phyloP scores from a whole-genome alignment of 2,797 vertebrate species.

The Alectoris magna region DNA sequence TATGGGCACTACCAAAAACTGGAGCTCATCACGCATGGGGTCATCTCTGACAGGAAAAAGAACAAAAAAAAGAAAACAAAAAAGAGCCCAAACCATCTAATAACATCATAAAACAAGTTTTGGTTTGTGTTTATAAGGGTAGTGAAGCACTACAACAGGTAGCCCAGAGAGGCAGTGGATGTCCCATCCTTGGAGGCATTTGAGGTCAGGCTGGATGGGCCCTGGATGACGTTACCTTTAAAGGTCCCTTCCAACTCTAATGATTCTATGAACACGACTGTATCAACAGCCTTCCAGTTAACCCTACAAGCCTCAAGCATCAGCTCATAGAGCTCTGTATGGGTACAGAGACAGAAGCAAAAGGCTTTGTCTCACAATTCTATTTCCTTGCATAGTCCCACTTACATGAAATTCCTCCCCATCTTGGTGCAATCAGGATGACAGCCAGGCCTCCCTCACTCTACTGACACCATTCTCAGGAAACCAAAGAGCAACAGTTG shows the following conservation, averaged over 20 bases:
- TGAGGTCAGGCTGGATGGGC: too few species aligned
- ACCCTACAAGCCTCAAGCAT: neutral
- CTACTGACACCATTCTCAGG: neutral
- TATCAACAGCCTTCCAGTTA: neutral
- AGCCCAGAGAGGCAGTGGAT: too few species aligned
- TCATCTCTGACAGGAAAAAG: neutral
- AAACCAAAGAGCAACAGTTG: neutral
- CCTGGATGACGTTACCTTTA: too few species aligned
- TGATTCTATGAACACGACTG: fast-evolving
- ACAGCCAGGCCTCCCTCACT: neutral
- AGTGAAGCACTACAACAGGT: too few species aligned
- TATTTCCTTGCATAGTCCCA: neutral
- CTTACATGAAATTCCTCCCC: neutral
- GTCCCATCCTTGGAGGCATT: too few species aligned
- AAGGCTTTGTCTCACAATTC: neutral
- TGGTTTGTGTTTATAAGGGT: too few species aligned
- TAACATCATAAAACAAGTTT: neutral
- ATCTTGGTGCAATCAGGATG: neutral
- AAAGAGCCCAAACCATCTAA: neutral
- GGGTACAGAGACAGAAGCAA: neutral
- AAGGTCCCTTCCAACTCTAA: too few species aligned
- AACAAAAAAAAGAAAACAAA: neutral
- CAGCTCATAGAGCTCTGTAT: fast-evolving
- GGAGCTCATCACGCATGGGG: too few species aligned
- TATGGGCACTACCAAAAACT: too few species aligned